These are phyloP conservation scores for Chunga burmeisteri DNA, from an alignment of 2,113 vertebrate species.

Conservation along the genomic window DNA sequence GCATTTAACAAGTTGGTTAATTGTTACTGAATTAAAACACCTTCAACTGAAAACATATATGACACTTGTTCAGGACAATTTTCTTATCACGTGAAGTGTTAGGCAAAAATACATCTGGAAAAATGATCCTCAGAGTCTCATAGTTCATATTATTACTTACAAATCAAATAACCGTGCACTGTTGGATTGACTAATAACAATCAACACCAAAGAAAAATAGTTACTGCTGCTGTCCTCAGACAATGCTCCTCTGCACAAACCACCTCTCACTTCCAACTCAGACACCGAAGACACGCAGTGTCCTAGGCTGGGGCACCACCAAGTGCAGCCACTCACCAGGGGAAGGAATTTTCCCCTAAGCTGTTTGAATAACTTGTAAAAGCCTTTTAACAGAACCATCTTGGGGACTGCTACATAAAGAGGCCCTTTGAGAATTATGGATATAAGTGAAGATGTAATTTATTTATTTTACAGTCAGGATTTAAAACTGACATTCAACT, in stretches of 20 bases:
- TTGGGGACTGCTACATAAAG: not conserved
- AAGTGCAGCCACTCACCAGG: not conserved
- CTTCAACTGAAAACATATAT: not conserved
- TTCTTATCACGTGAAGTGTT: not conserved
- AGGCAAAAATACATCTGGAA: not conserved
- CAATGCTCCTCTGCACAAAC: not conserved
- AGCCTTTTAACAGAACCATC: not conserved
- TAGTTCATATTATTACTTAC: not conserved
- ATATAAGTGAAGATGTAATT: not conserved
- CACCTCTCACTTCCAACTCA: not conserved
- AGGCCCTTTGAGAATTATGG: not conserved
- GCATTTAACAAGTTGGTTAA: conserved; percentile 19
- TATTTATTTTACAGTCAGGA: not conserved
- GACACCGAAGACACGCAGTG: not conserved
- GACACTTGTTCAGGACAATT: not conserved
- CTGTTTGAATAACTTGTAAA: not conserved
- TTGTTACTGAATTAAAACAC: not conserved
- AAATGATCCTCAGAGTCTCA: not conserved
- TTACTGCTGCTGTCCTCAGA: not conserved
- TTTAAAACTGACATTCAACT: not conserved
- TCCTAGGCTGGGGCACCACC: not conserved
- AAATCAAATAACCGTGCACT: not conserved
- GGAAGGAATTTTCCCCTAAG: not conserved
- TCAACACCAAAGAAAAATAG: not conserved
- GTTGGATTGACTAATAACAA: not conserved